phyloP scores from a whole-genome alignment of 2,113 vertebrate species.

The Leucoraja erinaceus region DNA sequence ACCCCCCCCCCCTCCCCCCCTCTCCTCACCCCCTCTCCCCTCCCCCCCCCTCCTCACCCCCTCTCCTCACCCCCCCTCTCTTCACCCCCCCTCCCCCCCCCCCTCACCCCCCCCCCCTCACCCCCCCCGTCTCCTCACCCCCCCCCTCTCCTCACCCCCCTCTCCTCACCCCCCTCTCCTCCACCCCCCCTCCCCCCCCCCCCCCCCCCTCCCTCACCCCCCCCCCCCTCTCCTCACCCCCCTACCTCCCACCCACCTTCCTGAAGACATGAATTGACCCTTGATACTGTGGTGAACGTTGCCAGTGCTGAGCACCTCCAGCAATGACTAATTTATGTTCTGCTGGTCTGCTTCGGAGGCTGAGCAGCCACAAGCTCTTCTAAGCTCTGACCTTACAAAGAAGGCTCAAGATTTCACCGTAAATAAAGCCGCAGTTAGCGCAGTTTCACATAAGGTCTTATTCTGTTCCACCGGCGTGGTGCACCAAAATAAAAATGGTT shows the following conservation, averaged over 20 bases:
- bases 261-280: background rate
- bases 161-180: background rate
- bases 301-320: background rate
- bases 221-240: background rate
- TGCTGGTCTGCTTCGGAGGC: background rate
- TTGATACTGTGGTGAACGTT: background rate
- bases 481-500: background rate
- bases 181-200: background rate
- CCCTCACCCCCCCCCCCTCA: background rate
- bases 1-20: background rate
- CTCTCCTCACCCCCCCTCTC: background rate
- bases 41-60: background rate
- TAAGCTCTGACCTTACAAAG: background rate
- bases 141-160: background rate
- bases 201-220: background rate
- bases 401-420: background rate
- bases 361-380: background rate
- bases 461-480: background rate
- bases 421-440: background rate
- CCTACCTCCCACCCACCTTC: background rate
- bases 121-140: background rate
- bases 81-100: background rate
- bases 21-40: background rate
- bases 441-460: background rate
- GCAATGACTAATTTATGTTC: background rate